Evolutionary conservation across 2,113 vertebrate genomes (phyloP), one percentile per base, ranked within the genome.

Genomic region (Heliornis fulica): DNA sequence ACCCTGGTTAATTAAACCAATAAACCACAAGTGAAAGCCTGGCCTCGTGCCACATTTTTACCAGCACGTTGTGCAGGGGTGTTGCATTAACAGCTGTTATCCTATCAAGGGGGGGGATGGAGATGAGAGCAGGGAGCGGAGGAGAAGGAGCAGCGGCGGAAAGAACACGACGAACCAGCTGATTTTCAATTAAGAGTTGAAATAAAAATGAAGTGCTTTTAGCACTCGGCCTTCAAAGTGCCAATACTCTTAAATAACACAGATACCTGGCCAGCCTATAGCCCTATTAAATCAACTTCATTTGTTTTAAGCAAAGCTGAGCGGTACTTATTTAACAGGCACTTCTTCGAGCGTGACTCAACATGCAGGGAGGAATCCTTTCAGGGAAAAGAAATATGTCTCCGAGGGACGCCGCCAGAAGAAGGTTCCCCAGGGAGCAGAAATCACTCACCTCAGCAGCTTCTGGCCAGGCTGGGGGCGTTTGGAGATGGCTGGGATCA

Each of bases 1-100:
- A 82, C 69, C 84, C 77, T 46, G 86, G 79, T 75, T 97, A 97
- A 97, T 97, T 89, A 97, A 97, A 96, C 94, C 90, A 94, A 98
- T 97, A 97, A 97, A 97, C n/a, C 91, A 96, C 89, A 76, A 96
- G 93, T 77, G 94, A 95, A 90, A 90, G 84, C 84, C 92, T 97
- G 96, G 86, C 93, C 89, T 53, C 0, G 2, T 68, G 94, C 85
- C 94, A 92, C 59, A 10, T 90, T 81, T 91, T 84, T 78, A 84
- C 91, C 40, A 71, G 90, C 69, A 77, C 28, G 17, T 90, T 36
- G 71, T 22, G 56, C 78, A 74, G 56, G 82, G 74, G 59, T 89
- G 80, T 50, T 63, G 31, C 74, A 31, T 87, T 85, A 90, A 65
- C 60, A 81, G 78, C 89, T 92, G 61, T 82, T 90, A 78, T 46